Evolutionary conservation across 2,888 invertebrate species (phyloP).

Genomic region (Carabus problematicus): DNA sequence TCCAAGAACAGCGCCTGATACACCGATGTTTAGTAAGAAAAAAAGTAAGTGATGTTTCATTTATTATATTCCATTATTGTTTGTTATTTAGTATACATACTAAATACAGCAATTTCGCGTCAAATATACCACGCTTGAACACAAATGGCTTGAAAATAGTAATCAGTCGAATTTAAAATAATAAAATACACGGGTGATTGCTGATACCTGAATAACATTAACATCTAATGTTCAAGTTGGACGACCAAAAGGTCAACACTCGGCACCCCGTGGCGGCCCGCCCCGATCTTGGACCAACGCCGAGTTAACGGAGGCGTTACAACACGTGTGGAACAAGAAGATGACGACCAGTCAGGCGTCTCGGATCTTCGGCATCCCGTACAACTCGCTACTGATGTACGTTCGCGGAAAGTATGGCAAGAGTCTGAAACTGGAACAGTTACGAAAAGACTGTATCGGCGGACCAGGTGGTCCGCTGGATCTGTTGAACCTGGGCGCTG

Average conservation of each 20-base stretch:
- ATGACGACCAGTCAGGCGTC: conserved; percentile 94
- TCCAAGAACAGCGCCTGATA: conserved; percentile 71
- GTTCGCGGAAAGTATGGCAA: conserved; percentile 94
- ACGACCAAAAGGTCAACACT: conserved; percentile 89
- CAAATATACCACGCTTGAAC: no score
- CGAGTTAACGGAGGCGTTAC: conserved; percentile 87
- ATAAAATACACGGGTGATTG: not conserved
- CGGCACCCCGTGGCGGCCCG: conserved; percentile 88
- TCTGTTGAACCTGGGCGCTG: conserved; percentile 66
- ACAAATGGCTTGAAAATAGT: not conserved
- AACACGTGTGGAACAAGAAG: conserved; percentile 95
- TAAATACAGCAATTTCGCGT: no score
- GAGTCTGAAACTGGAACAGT: conserved; percentile 85
- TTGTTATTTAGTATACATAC: not conserved
- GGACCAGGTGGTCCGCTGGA: conserved; percentile 73
- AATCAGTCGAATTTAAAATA: not conserved
- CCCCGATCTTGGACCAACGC: conserved; percentile 93
- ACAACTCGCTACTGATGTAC: conserved; percentile 91
- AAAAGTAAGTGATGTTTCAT: conserved; percentile 73
- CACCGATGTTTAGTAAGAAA: conserved; percentile 75
- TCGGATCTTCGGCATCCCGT: conserved; percentile 90
- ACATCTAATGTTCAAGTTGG: conserved; percentile 65
- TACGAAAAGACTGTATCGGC: conserved; percentile 87
- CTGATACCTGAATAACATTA: not conserved
- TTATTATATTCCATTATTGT: no score